Conservation (phyloP, 1,140 invertebrate species). For the Trachelipus rathkii region DNA sequence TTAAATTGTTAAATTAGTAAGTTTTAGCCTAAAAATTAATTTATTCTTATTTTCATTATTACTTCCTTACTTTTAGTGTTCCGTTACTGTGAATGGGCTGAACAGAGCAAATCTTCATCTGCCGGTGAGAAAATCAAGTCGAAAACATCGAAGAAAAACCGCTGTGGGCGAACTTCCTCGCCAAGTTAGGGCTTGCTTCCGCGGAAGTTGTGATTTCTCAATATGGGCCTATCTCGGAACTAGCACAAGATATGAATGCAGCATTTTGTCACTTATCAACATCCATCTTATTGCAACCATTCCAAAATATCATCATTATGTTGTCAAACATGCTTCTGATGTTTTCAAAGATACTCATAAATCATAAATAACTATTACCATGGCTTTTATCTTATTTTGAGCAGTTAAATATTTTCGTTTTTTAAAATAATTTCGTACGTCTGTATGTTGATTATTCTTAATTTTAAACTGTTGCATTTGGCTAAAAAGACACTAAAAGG, state of each 20-base stretch:
- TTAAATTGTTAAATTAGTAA: too few relatives aligned
- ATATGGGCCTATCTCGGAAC: conserved; percentile 38
- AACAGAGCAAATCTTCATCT: conserved; percentile 52
- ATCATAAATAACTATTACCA: too few relatives aligned
- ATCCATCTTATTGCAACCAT: conserved; percentile 55
- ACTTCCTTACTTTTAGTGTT: conserved; percentile 52
- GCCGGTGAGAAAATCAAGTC: conserved; percentile 47
- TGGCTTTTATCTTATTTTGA: too few relatives aligned
- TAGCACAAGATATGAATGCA: conserved; percentile 54
- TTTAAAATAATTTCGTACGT: too few relatives aligned
- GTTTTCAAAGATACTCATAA: too few relatives aligned
- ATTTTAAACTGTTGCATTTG: too few relatives aligned
- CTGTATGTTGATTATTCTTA: too few relatives aligned
- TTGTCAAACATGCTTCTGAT: conserved; percentile 54
- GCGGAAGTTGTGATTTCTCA: conserved; percentile 36
- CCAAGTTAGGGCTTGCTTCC: conserved; percentile 49
- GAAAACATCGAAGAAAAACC: conserved; percentile 53
- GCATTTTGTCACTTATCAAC: conserved; percentile 52
- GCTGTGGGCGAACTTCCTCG: conserved; percentile 51
- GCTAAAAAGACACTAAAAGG: too few relatives aligned
- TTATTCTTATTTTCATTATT: too few relatives aligned
- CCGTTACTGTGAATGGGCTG: conserved; percentile 56
- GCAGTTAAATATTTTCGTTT: too few relatives aligned
- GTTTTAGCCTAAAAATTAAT: too few relatives aligned
- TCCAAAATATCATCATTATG: conserved; percentile 57